Percentiles rank a stretch among this genome's conserved stretches.
Evolutionary conservation across 2,888 invertebrate genomes (phyloP).

Genomic region (Platycheirus rosarum): DNA sequence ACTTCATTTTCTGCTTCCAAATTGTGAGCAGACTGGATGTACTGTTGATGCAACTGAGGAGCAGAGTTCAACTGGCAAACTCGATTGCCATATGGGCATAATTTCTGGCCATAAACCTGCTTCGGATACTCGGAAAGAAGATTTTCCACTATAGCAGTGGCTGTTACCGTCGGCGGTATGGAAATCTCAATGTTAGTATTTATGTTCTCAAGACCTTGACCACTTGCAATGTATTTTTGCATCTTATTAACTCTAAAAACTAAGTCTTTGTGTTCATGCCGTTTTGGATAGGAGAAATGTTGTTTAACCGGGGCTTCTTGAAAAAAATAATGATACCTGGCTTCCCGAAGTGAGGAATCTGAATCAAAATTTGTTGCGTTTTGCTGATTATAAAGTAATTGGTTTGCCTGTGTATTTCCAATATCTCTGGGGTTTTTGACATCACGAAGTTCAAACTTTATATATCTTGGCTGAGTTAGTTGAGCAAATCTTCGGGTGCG

Average conservation of each 20-base stretch:
- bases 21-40: neutral
- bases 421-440: slow-evolving; percentile 77
- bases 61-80: neutral
- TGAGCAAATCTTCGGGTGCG: slow-evolving; percentile 74
- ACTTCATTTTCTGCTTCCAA: neutral
- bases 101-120: slow-evolving; percentile 13
- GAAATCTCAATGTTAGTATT: slow-evolving; percentile 30
- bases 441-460: slow-evolving; percentile 81
- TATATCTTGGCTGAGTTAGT: slow-evolving; percentile 75
- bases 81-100: slow-evolving; percentile 14
- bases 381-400: slow-evolving; percentile 3
- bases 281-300: slow-evolving; percentile 3
- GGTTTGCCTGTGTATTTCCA: neutral
- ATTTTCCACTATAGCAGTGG: slow-evolving; percentile 6
- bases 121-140: slow-evolving; percentile 5
- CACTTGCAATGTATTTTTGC: slow-evolving; percentile 29
- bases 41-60: neutral
- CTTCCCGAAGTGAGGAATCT: neutral
- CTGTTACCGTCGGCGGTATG: slow-evolving; percentile 6
- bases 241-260: slow-evolving; percentile 5
- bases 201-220: slow-evolving; percentile 29
- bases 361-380: neutral
- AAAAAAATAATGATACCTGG: slow-evolving; percentile 15
- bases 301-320: neutral
- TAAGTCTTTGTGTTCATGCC: neutral